Evolutionary conservation across 2,888 invertebrate species (phyloP).

Genomic region (Drosophila melanocephala): DNA sequence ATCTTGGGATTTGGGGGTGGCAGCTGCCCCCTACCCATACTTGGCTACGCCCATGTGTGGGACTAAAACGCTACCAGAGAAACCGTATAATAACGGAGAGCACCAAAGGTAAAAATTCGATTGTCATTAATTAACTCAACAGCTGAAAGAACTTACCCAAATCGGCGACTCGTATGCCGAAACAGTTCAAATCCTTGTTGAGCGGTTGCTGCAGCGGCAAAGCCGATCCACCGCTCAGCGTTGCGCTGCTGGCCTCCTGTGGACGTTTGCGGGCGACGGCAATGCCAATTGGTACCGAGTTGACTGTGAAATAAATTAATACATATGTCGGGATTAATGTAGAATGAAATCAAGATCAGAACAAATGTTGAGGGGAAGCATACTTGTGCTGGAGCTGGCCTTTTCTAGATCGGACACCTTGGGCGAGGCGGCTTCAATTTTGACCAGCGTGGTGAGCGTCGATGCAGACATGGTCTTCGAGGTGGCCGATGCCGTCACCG

Average conservation of each 20-base stretch:
- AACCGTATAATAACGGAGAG: background rate
- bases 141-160: constrained; percentile 78
- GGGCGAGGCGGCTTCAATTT: constrained; percentile 85
- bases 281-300: constrained; percentile 92
- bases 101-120: background rate
- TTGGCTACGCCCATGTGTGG: background rate
- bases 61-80: background rate
- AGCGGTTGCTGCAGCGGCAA: constrained; percentile 81
- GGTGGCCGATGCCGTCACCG: constrained; percentile 72
- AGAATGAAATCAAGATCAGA: background rate
- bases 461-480: constrained; percentile 83
- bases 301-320: constrained; percentile 74
- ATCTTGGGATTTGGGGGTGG: background rate
- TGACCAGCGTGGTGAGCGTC: constrained; percentile 83
- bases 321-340: constrained; percentile 8
- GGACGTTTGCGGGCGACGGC: constrained; percentile 92
- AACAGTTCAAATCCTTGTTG: constrained; percentile 85
- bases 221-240: constrained; percentile 70
- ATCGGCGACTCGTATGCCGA: constrained; percentile 85
- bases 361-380: constrained; percentile 11
- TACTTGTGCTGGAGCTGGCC: constrained; percentile 71
- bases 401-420: constrained; percentile 83
- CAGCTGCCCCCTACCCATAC: background rate
- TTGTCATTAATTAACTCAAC: background rate
- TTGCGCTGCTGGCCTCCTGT: constrained; percentile 77